A percentile compares a stretch with the other conserved stretches of the same genome.
phyloP scores from a whole-genome alignment of 2,113 vertebrate species.

The Gymnorhina tibicen region DNA sequence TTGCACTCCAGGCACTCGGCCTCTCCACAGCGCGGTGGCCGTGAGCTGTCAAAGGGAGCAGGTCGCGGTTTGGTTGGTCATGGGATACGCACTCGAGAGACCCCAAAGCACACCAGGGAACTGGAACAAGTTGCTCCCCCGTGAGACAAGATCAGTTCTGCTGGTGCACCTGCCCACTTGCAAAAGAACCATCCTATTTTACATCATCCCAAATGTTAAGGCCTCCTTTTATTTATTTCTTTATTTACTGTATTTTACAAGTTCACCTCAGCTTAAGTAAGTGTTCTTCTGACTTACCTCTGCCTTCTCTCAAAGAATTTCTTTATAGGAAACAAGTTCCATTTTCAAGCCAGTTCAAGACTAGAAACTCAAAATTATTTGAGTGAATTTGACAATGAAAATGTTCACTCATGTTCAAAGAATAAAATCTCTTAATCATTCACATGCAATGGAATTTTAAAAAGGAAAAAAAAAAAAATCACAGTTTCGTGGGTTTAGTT shows the following conservation, averaged over 20 bases:
- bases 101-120: neutral
- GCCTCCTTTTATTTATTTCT: neutral
- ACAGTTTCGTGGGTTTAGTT: neutral
- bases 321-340: neutral
- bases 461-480: neutral
- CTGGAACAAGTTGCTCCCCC: accelerated
- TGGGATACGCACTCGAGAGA: accelerated
- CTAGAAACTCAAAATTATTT: neutral
- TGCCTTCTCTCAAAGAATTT: neutral
- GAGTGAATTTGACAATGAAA: neutral
- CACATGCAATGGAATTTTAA: neutral
- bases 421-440: neutral
- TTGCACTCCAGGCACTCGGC: accelerated
- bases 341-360: neutral
- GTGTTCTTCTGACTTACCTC: neutral
- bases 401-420: neutral
- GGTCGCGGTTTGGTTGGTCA: accelerated
- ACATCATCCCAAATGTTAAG: neutral
- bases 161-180: accelerated
- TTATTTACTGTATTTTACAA: neutral
- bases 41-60: neutral
- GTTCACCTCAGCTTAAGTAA: neutral
- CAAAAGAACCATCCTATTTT: neutral
- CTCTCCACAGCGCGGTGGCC: neutral
- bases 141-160: neutral